phyloP scores from a whole-genome alignment of 2,113 vertebrate genomes.

The Murina feae region DNA sequence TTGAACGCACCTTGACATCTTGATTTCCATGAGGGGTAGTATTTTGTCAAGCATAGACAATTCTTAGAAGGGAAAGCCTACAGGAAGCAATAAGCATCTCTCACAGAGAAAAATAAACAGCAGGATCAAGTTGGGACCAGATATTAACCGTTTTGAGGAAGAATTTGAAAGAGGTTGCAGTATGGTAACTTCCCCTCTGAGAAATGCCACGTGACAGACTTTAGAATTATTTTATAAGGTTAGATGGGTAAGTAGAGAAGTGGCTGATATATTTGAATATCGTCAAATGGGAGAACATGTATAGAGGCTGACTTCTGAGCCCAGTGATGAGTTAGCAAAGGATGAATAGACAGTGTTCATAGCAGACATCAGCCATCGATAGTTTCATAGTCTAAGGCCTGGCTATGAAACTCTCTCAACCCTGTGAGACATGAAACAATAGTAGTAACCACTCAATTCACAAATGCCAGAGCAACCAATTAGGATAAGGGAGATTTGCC shows the following conservation, averaged over 20 bases:
- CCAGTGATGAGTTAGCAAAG: not conserved
- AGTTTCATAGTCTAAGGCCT: not conserved
- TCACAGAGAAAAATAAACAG: slow-evolving; percentile 15
- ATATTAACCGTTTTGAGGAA: not conserved
- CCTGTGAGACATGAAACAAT: not conserved
- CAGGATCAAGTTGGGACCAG: not conserved
- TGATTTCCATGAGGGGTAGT: not conserved
- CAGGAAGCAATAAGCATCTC: not conserved
- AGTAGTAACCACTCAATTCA: not conserved
- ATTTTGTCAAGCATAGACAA: slow-evolving; percentile 27
- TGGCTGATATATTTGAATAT: slow-evolving; percentile 2
- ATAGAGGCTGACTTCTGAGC: not conserved
- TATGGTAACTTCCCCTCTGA: not conserved
- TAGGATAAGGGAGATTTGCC: not conserved
- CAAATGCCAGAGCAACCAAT: not conserved
- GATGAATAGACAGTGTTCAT: not conserved
- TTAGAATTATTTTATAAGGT: not conserved
- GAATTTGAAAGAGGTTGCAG: slow-evolving; percentile 8
- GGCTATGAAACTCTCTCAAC: not conserved
- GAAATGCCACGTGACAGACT: not conserved
- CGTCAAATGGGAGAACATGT: not conserved
- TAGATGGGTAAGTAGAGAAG: not conserved
- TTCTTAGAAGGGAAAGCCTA: not conserved
- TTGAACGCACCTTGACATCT: not conserved
- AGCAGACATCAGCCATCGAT: not conserved